phyloP scores from a whole-genome alignment of 2,113 vertebrate species.

The Pluvianellus socialis region DNA sequence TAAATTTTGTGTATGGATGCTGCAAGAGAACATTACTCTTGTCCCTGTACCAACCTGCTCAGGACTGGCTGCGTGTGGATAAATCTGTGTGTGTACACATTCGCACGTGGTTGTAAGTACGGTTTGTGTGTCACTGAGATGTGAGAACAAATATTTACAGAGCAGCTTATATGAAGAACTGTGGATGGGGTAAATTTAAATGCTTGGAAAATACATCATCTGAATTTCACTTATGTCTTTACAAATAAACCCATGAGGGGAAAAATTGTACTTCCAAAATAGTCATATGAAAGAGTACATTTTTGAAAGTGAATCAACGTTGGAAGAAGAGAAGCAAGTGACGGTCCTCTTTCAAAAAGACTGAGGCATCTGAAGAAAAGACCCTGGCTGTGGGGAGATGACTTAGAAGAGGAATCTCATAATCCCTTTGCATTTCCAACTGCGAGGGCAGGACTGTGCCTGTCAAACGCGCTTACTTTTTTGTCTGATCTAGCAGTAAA shows the following conservation, averaged over 20 bases:
- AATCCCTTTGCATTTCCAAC: not conserved
- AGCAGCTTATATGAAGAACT: not conserved
- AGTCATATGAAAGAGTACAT: not conserved
- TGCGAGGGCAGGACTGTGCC: not conserved
- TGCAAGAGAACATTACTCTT: not conserved
- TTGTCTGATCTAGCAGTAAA: slow-evolving; percentile 28
- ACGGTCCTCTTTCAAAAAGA: not conserved
- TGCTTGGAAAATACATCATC: not conserved
- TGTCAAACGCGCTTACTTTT: not conserved
- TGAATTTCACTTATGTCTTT: not conserved
- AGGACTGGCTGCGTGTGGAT: not conserved
- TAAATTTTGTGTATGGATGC: not conserved
- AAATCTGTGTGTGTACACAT: not conserved
- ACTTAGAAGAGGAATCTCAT: not conserved
- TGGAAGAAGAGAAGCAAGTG: not conserved
- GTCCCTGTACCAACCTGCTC: not conserved
- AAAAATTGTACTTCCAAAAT: not conserved
- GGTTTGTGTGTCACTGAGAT: not conserved
- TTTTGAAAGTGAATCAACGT: not conserved
- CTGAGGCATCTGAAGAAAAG: not conserved
- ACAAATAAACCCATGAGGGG: not conserved
- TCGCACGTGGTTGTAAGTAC: not conserved
- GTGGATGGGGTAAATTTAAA: not conserved
- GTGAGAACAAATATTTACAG: not conserved
- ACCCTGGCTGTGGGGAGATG: not conserved